Base-by-base conservation (phyloP, 2,888 invertebrate species). In the Agriopis aurantiaria region DNA sequence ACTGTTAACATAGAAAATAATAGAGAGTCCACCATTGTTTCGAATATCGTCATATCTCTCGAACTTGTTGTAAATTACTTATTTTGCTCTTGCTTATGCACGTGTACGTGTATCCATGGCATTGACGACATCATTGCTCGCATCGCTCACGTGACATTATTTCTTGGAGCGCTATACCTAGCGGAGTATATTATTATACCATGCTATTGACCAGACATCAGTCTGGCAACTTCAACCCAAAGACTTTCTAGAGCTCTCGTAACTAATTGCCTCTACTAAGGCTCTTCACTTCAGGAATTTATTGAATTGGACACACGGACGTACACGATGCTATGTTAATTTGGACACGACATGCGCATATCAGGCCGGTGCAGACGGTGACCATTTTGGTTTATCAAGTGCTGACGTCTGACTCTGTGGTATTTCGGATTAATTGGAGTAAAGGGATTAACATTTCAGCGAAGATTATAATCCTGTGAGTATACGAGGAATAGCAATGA, bases 331-430 rank as follows among this genome's bases (percentile, higher is more conserved):
- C 41, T 73, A 71, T 75, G 78, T 79, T 80, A 80, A 83, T 78
- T 75, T 73, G 69, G 63, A 69, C 75, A 78, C 76, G 76, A 77
- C 77, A 68, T 63, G 67, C 69, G 69, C 71, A 66, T 77, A 76
- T 77, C 74, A 74, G 61, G 67, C 61, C 67, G 48, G 60, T 72
- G 73, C 75, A 80, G 73, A 61, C 69, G 69, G 59, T 68, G 71
- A 66, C 62, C 58, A 68, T 72, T 77, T 75, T 67, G 43, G 64
- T 62, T 66, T 75, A 73, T 73, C 68, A 71, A 74, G 63, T 61
- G 69, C 45, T 57, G 46, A 61, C 69, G 65, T 43, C 61, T 62
- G 56, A 61, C 66, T 64, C 56, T 51, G 59, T 11, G 59, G 61
- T 65, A 56, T 63, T 71, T 56, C 56, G 64, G 59, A 63, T 59